Conservation (phyloP, 2,888 invertebrate species). For the Plemyria rubiginata region DNA sequence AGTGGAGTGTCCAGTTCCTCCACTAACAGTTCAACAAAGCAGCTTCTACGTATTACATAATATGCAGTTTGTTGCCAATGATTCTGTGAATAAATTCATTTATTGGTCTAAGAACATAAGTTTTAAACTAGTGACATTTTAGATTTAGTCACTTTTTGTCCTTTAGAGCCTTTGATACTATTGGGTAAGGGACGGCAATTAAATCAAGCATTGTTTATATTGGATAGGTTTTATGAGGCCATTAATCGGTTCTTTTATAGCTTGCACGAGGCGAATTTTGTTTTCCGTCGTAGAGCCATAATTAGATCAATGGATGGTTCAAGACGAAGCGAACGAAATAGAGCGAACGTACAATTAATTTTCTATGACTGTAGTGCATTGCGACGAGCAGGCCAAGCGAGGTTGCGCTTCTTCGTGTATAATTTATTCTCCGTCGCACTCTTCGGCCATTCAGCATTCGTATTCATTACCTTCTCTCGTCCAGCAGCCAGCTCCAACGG, state of each 20-base stretch:
- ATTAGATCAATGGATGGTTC: neutral
- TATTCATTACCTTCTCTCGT: slow-evolving; percentile 62
- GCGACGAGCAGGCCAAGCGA: no score
- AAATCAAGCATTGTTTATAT: no score
- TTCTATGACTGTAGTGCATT: no score
- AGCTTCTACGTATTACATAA: neutral
- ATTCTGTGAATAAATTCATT: no score
- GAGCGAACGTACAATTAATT: no score
- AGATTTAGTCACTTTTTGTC: no score
- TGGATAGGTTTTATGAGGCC: no score
- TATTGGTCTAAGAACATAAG: no score
- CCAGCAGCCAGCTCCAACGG: slow-evolving; percentile 77
- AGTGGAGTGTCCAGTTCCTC: neutral
- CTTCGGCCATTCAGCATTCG: neutral
- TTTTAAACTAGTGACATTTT: no score
- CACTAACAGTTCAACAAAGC: neutral
- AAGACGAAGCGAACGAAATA: no score
- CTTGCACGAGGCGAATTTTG: neutral
- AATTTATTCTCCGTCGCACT: neutral
- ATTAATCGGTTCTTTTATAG: neutral
- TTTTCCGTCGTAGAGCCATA: neutral
- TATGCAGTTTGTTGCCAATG: neutral
- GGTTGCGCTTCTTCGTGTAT: neutral
- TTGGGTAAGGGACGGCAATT: neutral
- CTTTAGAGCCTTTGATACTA: no score